phyloP scores from a whole-genome alignment of 2,113 vertebrate genomes.

The Vireo altiloquus region DNA sequence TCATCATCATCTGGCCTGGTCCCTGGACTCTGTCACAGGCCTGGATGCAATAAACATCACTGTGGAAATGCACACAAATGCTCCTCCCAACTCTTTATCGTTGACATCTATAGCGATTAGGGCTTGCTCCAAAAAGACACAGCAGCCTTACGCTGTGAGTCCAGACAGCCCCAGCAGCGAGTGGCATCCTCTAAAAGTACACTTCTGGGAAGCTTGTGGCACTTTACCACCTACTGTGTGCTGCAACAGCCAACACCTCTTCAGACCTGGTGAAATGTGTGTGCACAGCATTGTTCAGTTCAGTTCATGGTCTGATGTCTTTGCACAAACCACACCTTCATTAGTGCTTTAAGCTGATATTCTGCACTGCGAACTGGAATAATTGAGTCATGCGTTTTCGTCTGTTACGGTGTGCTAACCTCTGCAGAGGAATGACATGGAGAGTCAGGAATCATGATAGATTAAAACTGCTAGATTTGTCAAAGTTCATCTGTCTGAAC shows the following conservation, averaged over 20 bases:
- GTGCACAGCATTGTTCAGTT: not conserved
- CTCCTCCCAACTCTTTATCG: no score
- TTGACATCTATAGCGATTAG: no score
- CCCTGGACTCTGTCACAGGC: no score
- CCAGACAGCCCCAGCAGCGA: no score
- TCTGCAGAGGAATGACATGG: not conserved
- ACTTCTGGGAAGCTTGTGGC: no score
- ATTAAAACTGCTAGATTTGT: not conserved
- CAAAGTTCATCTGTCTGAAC: not conserved
- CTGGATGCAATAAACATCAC: no score
- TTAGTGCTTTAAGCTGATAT: not conserved
- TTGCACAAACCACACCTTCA: not conserved
- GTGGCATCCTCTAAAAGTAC: no score
- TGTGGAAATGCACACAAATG: no score
- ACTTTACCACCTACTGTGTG: no score
- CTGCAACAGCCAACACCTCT: not conserved
- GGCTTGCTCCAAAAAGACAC: no score
- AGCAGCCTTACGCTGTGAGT: no score
- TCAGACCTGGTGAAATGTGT: not conserved
- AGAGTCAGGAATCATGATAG: not conserved
- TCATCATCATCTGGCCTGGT: no score
- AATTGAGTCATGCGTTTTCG: not conserved
- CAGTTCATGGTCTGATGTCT: not conserved
- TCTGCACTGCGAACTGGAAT: not conserved
- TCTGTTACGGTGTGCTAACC: not conserved